A percentile compares a stretch with the other conserved stretches of the same genome.
These are phyloP conservation scores for Dysmachus trigonus DNA, from an alignment of 2,888 invertebrate genomes.

Conservation along the genomic window DNA sequence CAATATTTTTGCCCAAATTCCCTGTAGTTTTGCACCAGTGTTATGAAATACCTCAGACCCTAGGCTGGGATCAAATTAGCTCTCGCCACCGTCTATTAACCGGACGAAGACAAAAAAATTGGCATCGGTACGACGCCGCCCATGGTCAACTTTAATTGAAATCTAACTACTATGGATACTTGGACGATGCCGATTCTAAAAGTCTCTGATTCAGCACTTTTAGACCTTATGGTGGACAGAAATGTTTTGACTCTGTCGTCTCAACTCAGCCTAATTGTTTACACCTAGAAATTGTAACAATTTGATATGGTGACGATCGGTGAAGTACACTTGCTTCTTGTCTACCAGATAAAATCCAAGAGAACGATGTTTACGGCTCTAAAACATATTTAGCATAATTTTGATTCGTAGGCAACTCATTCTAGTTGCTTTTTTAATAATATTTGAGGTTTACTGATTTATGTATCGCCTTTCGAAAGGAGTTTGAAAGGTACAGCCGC, in stretches of 20 bases:
- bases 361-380: neutral
- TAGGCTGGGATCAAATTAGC: neutral
- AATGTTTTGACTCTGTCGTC: constrained; percentile 10
- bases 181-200: neutral
- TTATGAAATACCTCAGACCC: neutral
- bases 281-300: neutral
- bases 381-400: neutral
- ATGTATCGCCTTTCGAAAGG: neutral
- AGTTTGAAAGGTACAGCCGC: constrained; percentile 5
- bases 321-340: neutral
- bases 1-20: neutral
- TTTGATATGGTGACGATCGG: neutral
- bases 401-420: neutral
- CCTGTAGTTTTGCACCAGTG: neutral
- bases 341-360: neutral
- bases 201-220: constrained; percentile 16
- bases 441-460: constrained; percentile 13
- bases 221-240: neutral
- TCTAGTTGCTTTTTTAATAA: neutral
- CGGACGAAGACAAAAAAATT: neutral
- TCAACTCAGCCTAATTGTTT: neutral
- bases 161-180: neutral
- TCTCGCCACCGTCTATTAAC: neutral
- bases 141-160: constrained; percentile 25
- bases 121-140: neutral